Conservation (phyloP, 2,888 invertebrate species). For the Eristalis arbustorum region DNA sequence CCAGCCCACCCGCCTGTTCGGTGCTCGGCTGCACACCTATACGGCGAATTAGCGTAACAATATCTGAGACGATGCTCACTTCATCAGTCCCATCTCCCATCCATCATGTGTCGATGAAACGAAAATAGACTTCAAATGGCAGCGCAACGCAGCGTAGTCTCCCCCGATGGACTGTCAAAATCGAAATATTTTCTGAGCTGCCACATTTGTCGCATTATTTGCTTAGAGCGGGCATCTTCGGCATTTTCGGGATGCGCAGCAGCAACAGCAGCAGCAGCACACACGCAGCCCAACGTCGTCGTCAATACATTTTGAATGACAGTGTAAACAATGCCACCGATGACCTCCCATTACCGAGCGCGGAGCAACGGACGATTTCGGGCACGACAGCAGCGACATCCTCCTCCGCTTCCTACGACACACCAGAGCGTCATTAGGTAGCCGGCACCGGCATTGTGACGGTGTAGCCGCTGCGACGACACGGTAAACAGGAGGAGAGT, state of each 20-base stretch:
- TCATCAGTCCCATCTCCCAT: constrained; percentile 56
- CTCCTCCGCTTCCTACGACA: constrained; percentile 60
- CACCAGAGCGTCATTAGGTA: constrained; percentile 9
- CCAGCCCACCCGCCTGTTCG: constrained; percentile 25
- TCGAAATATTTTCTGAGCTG: constrained; percentile 70
- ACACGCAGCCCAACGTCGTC: not conserved
- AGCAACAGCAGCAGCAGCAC: not conserved
- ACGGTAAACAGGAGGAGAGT: constrained; percentile 53
- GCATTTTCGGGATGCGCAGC: constrained; percentile 34
- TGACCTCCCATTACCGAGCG: constrained; percentile 67
- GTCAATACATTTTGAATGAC: constrained; percentile 65
- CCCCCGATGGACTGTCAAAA: constrained; percentile 56
- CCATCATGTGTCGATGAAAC: constrained; percentile 67
- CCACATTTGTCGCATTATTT: constrained; percentile 71
- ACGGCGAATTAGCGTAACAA: constrained; percentile 66
- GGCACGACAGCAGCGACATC: constrained; percentile 12
- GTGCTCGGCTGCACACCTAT: constrained; percentile 9
- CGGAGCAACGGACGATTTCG: constrained; percentile 46
- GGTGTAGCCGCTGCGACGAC: constrained; percentile 8
- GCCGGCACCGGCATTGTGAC: not conserved
- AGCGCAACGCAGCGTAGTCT: not conserved
- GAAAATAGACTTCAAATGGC: constrained; percentile 68
- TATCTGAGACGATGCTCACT: constrained; percentile 45
- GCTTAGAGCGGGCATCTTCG: constrained; percentile 48
- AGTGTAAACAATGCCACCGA: constrained; percentile 68